Base-by-base conservation (phyloP, 1,140 invertebrate genomes). In the Pararge aegeria region DNA sequence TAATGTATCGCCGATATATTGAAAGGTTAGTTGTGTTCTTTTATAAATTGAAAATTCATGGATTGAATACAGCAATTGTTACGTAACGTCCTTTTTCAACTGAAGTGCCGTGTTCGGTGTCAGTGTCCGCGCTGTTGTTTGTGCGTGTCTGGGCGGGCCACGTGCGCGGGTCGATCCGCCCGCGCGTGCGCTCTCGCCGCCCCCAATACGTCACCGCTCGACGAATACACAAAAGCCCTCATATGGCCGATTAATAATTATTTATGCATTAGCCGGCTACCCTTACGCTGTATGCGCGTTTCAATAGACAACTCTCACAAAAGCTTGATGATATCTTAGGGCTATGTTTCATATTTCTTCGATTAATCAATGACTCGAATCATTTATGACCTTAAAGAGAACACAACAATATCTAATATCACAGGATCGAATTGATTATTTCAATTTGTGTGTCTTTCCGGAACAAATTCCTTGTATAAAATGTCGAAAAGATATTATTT, bases 131-230 rank as follows among this genome's bases (percentile, higher is more conserved):
- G 37, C 48, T 56, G 55, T 59, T 83, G 76, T 80, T 74, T 80
- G 74, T 82, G 68, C 75, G 75, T 85, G 70, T 53, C 42, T 56
- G 61, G 61, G 53, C 38, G 52, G 67, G 68, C 70, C 81, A 85
- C 79, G 85, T 86, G 83, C 79, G 77, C 74, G 53, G 83, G 83
- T 88, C 85, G 85, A 88, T 88, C 63, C 16, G 38, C 63, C 61
- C 60, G 74, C 81, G 85, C 81, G 65, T 77, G 83, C 78, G 80
- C 68, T n/a, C 51, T 62, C 46, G 48, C 34, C 61, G 20, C 59
- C 55, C 55, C 60, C 61, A 78, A 72, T n/a, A 75, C 68, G 73
- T 78, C 82, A 78, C 69, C 44, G 59, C 20, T 44, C 48, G 24
- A 20, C 10, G 52, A 53, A 16, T 52, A 52, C 29, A 44, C 57